Evolutionary conservation across 1,140 invertebrate genomes (phyloP).

Genomic region (Caenorhabditis latens): DNA sequence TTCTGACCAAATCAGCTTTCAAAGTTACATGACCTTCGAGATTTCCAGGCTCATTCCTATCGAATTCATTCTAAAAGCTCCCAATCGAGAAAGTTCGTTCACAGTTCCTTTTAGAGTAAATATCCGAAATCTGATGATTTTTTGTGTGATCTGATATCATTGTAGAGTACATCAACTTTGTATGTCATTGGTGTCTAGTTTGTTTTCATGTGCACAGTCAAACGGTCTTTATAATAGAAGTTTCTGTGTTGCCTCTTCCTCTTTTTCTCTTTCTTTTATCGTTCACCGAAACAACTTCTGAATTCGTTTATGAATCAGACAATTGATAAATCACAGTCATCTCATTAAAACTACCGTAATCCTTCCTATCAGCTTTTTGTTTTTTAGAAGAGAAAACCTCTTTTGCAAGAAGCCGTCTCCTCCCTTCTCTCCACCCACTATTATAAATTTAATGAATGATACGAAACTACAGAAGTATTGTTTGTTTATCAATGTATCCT

Average conservation of each 20-base stretch:
- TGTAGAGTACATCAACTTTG: conserved; percentile 35
- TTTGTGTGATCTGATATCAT: conserved; percentile 31
- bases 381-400: not conserved
- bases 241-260: not conserved
- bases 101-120: not conserved
- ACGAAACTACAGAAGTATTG: not conserved
- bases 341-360: conserved; percentile 45
- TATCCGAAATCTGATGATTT: not conserved
- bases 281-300: conserved; percentile 36
- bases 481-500: not conserved
- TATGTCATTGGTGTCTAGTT: conserved; percentile 42
- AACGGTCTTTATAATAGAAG: not conserved
- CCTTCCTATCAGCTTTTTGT: not conserved
- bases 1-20: too few species aligned
- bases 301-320: conserved; percentile 10
- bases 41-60: too few species aligned
- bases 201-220: conserved; percentile 27
- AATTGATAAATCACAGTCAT: conserved; percentile 16
- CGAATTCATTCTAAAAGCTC: too few species aligned
- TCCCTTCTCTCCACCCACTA: not conserved
- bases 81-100: too few species aligned
- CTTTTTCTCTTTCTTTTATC: not conserved
- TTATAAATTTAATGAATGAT: not conserved
- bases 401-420: not conserved
- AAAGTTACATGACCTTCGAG: too few species aligned